phyloP scores from a whole-genome alignment of 2,888 invertebrate genomes.

The Taphrorychus bicolor region DNA sequence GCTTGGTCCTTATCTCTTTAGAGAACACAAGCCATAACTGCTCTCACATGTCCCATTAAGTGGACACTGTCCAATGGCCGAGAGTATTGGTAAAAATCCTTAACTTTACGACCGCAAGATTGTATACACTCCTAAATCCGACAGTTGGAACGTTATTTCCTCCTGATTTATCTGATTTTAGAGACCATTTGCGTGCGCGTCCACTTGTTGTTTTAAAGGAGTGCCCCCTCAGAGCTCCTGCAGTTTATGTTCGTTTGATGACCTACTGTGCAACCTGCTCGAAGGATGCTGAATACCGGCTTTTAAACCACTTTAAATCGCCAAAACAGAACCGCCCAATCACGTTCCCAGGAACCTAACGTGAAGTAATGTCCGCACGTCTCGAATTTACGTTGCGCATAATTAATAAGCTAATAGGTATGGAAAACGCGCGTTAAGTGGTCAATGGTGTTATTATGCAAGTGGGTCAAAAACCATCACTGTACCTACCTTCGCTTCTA shows the following conservation, averaged over 20 bases:
- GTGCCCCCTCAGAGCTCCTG: slow-evolving; percentile 3
- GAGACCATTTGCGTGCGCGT: slow-evolving; percentile 23
- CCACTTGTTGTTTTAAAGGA: slow-evolving; percentile 14
- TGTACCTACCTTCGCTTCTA: slow-evolving; percentile 89
- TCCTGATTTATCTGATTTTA: slow-evolving; percentile 31
- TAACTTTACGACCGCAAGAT: slow-evolving; percentile 27
- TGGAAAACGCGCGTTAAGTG: background rate
- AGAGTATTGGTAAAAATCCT: slow-evolving; percentile 25
- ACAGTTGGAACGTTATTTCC: slow-evolving; percentile 30
- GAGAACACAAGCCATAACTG: slow-evolving; percentile 19
- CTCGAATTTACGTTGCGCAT: slow-evolving; percentile 10
- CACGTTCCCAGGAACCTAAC: slow-evolving; percentile 15
- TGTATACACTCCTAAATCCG: slow-evolving; percentile 34
- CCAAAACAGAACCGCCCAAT: slow-evolving; percentile 7
- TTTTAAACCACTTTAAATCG: slow-evolving; percentile 10
- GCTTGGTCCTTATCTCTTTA: slow-evolving; percentile 15
- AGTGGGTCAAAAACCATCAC: background rate
- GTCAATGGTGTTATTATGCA: background rate
- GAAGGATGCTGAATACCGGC: no score
- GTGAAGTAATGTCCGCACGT: slow-evolving; percentile 25
- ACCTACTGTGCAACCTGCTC: background rate
- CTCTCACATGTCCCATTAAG: slow-evolving; percentile 34
- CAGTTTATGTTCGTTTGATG: background rate
- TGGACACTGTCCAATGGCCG: slow-evolving; percentile 21
- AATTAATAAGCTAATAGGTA: slow-evolving; percentile 4